A percentile compares a stretch with the other conserved stretches of the same genome.
Conservation (phyloP, 2,113 vertebrate genomes). For the Okapia johnstoni region DNA sequence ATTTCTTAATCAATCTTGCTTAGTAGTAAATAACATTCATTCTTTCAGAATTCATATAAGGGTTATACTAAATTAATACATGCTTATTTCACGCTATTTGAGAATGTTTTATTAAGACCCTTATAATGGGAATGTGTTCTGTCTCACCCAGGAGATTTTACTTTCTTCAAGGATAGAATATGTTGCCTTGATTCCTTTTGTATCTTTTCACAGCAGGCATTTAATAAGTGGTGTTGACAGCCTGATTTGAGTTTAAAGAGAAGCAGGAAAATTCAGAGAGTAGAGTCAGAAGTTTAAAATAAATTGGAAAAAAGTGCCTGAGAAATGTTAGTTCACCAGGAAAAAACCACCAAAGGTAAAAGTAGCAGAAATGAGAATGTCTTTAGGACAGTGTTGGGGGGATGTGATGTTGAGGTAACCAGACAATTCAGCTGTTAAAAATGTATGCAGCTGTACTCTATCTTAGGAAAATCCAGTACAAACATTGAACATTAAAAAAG, state of each 20-base stretch:
- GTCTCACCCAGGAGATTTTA: conserved; percentile 19
- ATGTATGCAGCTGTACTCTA: not conserved
- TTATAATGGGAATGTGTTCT: not conserved
- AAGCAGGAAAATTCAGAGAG: conserved; percentile 51
- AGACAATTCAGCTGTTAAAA: not conserved
- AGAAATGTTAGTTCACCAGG: conserved; percentile 29
- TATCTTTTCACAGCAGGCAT: conserved; percentile 45
- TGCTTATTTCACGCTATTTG: conserved; percentile 15
- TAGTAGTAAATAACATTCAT: not conserved
- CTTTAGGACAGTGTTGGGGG: not conserved
- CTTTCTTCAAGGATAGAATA: conserved; percentile 37
- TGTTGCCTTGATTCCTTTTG: conserved; percentile 48
- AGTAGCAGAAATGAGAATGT: not conserved
- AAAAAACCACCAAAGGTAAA: not conserved
- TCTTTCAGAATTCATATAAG: not conserved
- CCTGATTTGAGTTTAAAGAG: conserved; percentile 46
- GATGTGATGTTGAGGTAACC: not conserved
- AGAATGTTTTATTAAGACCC: not conserved
- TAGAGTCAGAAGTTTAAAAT: conserved; percentile 53
- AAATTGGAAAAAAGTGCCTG: conserved; percentile 50
- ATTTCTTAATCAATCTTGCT: not conserved
- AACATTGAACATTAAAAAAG: not conserved
- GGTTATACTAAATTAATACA: not conserved
- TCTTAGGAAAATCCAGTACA: not conserved
- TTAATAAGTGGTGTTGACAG: conserved; percentile 48